Base-by-base conservation (phyloP, 2,797 vertebrate species). In the Thalassophryne amazonica region DNA sequence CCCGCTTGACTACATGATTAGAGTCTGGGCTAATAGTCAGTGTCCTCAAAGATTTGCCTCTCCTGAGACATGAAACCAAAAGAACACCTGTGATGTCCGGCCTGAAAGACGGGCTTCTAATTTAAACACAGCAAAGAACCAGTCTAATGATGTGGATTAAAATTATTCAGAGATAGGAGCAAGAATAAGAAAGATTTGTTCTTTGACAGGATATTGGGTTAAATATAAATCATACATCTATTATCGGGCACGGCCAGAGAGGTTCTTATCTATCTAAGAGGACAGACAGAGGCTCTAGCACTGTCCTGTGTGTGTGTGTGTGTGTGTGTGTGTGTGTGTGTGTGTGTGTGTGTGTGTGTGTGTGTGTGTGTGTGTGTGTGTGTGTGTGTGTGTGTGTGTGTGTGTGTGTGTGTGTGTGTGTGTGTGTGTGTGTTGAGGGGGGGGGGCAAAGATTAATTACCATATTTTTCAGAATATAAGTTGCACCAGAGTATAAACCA, bases 41-140 rank as follows among this genome's bases (percentile, higher is more conserved):
- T 57, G 79, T 86, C 80, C 86, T 88, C 86, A 87, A 85, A 84
- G 80, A 87, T 72, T 67, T 65, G 55, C 28, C 51, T 57, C 83
- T 76, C 78, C 58, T n/a, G 78, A 79, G 84, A 84, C 78, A 69
- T 78, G 53, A 85, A 83, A 76, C 78, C 79, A 66, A 54, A 77
- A 69, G 70, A 80, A 69, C 85, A 86, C 87, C 87, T 87, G 83
- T 86, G 87, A 87, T 79, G 87, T 88, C 86, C 80, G 0, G 76
- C 74, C 76, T 76, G 56, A 78, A 84, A 83, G 78, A 57, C 66
- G 62, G 48, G 61, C 66, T 33, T 60, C 77, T 83, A 62, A 87
- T 81, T 83, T 84, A 82, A 76, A 85, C 60, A 61, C 62, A 77
- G 80, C 11, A 4, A 36, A 57, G 69, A 59, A 62, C 71, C 62